Evolutionary conservation across 1,140 invertebrate genomes (phyloP), one percentile per base, ranked within the genome.

Genomic region (Armadillidium nasatum): DNA sequence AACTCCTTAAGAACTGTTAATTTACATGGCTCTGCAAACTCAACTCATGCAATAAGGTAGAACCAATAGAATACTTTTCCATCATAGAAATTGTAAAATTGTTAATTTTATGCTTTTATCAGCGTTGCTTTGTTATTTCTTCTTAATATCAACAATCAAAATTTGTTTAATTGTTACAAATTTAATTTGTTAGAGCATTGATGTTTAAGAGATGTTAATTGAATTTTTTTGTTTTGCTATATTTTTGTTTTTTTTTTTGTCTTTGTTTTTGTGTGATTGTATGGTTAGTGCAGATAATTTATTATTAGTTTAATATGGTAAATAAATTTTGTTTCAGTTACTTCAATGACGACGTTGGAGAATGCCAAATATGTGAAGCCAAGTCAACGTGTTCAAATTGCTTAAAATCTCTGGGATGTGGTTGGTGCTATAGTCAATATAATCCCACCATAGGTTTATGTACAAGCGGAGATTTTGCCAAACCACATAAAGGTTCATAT

Each of bases 401-500:
- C 83, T 84, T 97, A 44, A 87, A 89, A 11, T 90, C 91, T 0
- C 87, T 95, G 68, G 91, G 92, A 72, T 98, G 96, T 85, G 95
- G 95, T 9, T 98, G 96, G 96, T 97, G 95, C 85, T 93, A 94
- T 82, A 92, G 92, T 80, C 84, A 89, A 6, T 89, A 91, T 72
- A 95, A 97, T 86, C 94, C 94, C 2, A 94, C 93, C 68, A 89
- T 91, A 78, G 95, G 95, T 19, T 82, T 83, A 23, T 89, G 88
- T 81, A 82, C 84, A 7, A 82, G 84, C 50, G 88, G 88, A 44
- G 87, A 88, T 82, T 88, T 87, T 80, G 75, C 79, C 50, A 85
- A 85, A 10, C 84, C 86, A 23, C 77, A 81, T 23, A 60, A 74
- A 43, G 82, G 83, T 83, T 74, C 54, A 71, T 19, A 43, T 15